Base-by-base conservation (phyloP, 2,113 vertebrate species). In the Proterorhinus semilunaris region DNA sequence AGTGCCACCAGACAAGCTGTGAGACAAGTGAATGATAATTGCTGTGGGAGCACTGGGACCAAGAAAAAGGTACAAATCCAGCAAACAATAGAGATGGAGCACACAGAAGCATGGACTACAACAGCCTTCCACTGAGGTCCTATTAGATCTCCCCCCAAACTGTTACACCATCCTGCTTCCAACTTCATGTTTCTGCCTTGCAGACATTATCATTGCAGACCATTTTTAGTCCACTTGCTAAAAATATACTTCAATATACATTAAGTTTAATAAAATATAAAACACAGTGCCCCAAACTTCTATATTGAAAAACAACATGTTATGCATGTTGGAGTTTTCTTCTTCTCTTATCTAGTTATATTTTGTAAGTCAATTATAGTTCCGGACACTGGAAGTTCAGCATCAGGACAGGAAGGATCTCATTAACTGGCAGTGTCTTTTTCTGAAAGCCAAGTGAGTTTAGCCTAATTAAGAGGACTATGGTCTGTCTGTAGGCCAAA, bases 21-120 rank as follows among this genome's bases (percentile, higher is more conserved):
- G 88, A 90, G 94, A 95, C 90, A 92, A 94, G 93, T 82, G 88
- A 86, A 89, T 93, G 91, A 93, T 94, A 94, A 95, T 95, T 95
- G 93, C 93, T 93, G 90, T 86, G 90, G 90, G 90, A 92, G 91
- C 86, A 83, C 71, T 36, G 89, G 93, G 90, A 94, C 89, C 91
- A 81, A 80, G 80, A 66, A 84, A 90, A 88, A 83, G 75, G 89
- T 91, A 92, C 36, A 92, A 93, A 87, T 89, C 89, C 72, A 82
- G 66, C 69, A 57, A 69, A 83, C 89, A 90, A 87, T 62, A 65
- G 69, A 83, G 69, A 83, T 85, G 79, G 81, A 86, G 84, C 83
- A 62, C 76, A 79, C 66, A n/a, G 52, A 74, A 77, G 67, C 51
- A 74, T 65, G 55, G 90, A 79, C 82, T 79, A 86, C 86, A 85